Evolutionary conservation across 2,113 vertebrate species (phyloP).

Genomic region (Spea bombifrons): DNA sequence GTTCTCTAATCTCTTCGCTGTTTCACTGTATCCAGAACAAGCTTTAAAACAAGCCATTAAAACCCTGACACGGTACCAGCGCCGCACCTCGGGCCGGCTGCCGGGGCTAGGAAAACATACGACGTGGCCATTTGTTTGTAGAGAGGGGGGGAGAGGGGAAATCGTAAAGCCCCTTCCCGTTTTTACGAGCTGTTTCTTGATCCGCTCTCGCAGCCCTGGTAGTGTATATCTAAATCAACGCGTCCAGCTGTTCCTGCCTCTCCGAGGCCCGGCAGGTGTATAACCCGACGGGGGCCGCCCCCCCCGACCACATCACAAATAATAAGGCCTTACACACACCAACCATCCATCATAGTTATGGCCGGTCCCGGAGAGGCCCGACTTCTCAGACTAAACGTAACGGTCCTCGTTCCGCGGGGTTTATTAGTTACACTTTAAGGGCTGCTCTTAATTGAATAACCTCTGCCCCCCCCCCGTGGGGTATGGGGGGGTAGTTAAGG

Average conservation of each 20-base stretch:
- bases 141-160: conserved; percentile 64
- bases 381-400: conserved; percentile 62
- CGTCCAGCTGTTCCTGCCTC: conserved; percentile 93
- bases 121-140: conserved; percentile 94
- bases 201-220: conserved; percentile 88
- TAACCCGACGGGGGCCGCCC: conserved; percentile 74
- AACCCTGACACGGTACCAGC: conserved; percentile 78
- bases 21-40: conserved; percentile 60
- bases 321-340: conserved; percentile 91
- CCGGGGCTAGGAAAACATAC: conserved; percentile 88
- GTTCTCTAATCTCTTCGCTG: conserved; percentile 51
- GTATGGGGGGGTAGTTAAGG: conserved; percentile 10
- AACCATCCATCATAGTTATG: conserved; percentile 92
- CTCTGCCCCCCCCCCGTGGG: conserved; percentile 59
- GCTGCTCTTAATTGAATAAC: conserved; percentile 69
- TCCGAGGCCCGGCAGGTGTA: conserved; percentile 94
- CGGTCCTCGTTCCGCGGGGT: conserved; percentile 54
- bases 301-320: conserved; percentile 92
- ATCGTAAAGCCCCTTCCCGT: conserved; percentile 80
- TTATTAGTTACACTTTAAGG: conserved; percentile 69
- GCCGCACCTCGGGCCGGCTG: conserved; percentile 85
- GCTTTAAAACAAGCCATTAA: conserved; percentile 77
- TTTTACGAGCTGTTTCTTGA: conserved; percentile 98
- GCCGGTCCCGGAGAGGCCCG: conserved; percentile 70
- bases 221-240: conserved; percentile 92